Conservation (phyloP, 2,888 invertebrate species). For the Philopedon plagiatum region DNA sequence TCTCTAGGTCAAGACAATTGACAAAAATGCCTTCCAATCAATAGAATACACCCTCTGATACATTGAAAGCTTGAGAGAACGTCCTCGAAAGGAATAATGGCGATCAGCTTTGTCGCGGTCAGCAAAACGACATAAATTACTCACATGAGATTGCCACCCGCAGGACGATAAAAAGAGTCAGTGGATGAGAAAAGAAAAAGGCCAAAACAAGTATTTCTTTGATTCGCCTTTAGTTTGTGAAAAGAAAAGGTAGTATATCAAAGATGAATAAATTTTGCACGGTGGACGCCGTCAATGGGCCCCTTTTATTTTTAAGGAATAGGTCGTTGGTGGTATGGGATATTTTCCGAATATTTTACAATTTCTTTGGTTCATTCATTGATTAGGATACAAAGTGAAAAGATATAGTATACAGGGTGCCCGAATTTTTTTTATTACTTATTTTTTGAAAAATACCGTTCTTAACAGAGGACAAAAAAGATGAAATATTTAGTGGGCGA, state of each 20-base stretch:
- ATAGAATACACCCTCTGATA: neutral
- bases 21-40: slow-evolving; percentile 7
- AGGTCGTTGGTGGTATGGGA: neutral
- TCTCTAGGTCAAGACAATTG: neutral
- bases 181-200: slow-evolving; percentile 15
- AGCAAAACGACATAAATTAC: slow-evolving; percentile 35
- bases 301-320: slow-evolving; percentile 3
- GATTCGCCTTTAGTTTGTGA: slow-evolving; percentile 18
- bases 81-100: slow-evolving; percentile 25
- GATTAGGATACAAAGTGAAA: too few relatives aligned
- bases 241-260: slow-evolving; percentile 27
- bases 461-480: too few relatives aligned
- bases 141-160: slow-evolving; percentile 37
- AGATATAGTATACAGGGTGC: too few relatives aligned
- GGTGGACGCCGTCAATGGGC: neutral
- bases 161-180: slow-evolving; percentile 20
- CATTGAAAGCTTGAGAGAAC: slow-evolving; percentile 1
- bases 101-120: slow-evolving; percentile 27
- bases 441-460: too few relatives aligned
- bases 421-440: too few relatives aligned
- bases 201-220: slow-evolving; percentile 22
- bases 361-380: too few relatives aligned
- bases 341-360: too few relatives aligned
- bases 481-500: too few relatives aligned
- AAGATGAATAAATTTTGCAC: slow-evolving; percentile 29